These are phyloP conservation scores for Buathra laborator DNA, from an alignment of 2,888 invertebrate species.

Conservation along the genomic window DNA sequence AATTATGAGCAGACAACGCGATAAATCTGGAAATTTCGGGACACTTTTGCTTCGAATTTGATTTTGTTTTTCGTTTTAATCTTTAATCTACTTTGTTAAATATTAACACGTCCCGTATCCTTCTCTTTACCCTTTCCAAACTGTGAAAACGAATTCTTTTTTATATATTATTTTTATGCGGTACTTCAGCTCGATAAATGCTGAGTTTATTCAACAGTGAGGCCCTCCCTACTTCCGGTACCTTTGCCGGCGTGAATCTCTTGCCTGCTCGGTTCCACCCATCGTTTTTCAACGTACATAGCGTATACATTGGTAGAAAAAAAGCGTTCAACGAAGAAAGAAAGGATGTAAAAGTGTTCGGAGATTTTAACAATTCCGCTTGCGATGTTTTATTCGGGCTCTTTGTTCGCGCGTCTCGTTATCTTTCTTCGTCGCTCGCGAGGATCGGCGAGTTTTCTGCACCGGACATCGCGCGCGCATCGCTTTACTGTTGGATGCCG, in stretches of 20 bases:
- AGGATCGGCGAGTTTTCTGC: slow-evolving; percentile 34
- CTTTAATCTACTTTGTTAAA: no score
- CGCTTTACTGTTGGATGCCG: slow-evolving; percentile 43
- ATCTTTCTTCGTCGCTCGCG: slow-evolving; percentile 33
- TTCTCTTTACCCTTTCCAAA: no score
- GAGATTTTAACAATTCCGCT: slow-evolving; percentile 56
- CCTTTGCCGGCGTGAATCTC: slow-evolving; percentile 49
- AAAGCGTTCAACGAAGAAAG: slow-evolving; percentile 33
- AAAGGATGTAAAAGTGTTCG: slow-evolving; percentile 45
- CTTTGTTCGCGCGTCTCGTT: slow-evolving; percentile 20
- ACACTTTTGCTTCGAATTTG: no score
- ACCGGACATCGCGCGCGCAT: slow-evolving; percentile 54
- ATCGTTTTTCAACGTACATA: slow-evolving; percentile 46
- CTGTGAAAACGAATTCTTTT: background rate
- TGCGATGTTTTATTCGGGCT: slow-evolving; percentile 37
- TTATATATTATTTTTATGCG: background rate
- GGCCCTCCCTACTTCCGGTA: slow-evolving; percentile 57
- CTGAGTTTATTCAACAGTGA: slow-evolving; percentile 47
- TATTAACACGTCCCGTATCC: no score
- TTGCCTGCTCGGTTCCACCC: slow-evolving; percentile 50
- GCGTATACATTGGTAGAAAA: slow-evolving; percentile 23
- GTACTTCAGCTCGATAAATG: slow-evolving; percentile 29
- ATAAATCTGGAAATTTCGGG: no score
- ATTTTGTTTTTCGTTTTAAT: no score
- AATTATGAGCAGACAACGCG: no score